Evolutionary conservation across 2,113 vertebrate species (phyloP), one percentile per base, ranked within the genome.

Genomic region (Erinaceus europaeus): DNA sequence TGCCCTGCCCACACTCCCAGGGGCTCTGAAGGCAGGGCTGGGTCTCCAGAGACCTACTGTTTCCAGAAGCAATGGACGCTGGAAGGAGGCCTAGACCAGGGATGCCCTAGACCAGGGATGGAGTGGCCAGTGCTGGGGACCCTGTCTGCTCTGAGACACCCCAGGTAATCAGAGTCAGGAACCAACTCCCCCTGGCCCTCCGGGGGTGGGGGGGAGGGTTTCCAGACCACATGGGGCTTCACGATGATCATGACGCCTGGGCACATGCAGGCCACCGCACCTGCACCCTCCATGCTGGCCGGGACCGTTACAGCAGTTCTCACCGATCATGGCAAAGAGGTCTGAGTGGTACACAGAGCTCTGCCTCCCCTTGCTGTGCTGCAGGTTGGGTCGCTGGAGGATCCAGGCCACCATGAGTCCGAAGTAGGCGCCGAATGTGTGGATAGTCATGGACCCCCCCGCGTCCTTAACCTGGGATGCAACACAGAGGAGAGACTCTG

Each of bases 381-480:
- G 91, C 61, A 99, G 93, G 61, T 98, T 98, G 76, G 98, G 98
- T 68, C 99, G 97, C 90, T 99, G 98, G 72, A 99, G 98, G 84
- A 99, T 87, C 95, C 98, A 97, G 78, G 98, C 98, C 93, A 99
- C 98, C 0, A 97, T 97, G 91, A 99, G 96, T 76, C 99, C 99
- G 89, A 98, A 99, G 94, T 99, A 99, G 38, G 97, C 99, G 57
- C 99, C 99, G 0, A 99, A 99, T 34, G 97, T 96, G 84, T 99
- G 99, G 92, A 99, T 99, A 89, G 98, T 97, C 99, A 99, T 99
- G 84, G 99, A 99, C 88, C 99, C 99, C 27, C 99, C 99, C 0
- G 98, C 97, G 15, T 99, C 99, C 95, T 96, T 98, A 53, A 97
- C 98, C 99, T 99, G 96, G 86, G 83, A 20, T 17, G 50, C 53